Conservation (phyloP, 2,113 vertebrate genomes). For the Strix uralensis region DNA sequence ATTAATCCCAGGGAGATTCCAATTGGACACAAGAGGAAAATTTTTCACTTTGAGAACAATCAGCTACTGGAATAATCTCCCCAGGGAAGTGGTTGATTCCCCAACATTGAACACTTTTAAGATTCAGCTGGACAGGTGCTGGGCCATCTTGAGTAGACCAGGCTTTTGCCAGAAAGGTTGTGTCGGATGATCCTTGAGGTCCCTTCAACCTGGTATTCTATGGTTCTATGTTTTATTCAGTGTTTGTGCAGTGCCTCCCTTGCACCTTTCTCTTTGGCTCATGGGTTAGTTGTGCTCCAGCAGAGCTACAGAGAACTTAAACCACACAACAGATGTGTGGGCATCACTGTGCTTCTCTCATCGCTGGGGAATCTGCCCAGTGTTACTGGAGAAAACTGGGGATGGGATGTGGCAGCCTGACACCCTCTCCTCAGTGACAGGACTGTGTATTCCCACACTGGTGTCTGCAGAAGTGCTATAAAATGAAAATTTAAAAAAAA, state of each 20-base stretch:
- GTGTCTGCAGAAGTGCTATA: not conserved
- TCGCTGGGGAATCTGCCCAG: not conserved
- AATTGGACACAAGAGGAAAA: too few relatives aligned
- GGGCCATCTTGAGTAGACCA: too few relatives aligned
- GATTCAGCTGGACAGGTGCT: too few relatives aligned
- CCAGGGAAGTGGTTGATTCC: too few relatives aligned
- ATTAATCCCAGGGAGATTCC: too few relatives aligned
- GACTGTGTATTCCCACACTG: not conserved
- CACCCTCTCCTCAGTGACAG: not conserved
- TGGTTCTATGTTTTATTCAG: not conserved
- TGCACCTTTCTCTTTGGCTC: not conserved
- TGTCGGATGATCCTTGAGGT: too few relatives aligned
- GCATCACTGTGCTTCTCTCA: not conserved
- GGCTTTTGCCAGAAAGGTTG: too few relatives aligned
- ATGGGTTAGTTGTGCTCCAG: not conserved
- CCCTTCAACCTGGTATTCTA: too few relatives aligned
- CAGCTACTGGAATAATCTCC: too few relatives aligned
- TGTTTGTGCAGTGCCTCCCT: not conserved
- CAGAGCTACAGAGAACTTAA: not conserved
- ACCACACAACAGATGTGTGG: not conserved
- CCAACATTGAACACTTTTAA: too few relatives aligned
- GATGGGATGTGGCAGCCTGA: not conserved
- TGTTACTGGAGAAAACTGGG: not conserved
- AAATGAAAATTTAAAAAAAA: not conserved
- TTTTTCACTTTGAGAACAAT: too few relatives aligned